Base-by-base conservation (phyloP, 2,113 vertebrate species). In the Pachycephala philippinensis region DNA sequence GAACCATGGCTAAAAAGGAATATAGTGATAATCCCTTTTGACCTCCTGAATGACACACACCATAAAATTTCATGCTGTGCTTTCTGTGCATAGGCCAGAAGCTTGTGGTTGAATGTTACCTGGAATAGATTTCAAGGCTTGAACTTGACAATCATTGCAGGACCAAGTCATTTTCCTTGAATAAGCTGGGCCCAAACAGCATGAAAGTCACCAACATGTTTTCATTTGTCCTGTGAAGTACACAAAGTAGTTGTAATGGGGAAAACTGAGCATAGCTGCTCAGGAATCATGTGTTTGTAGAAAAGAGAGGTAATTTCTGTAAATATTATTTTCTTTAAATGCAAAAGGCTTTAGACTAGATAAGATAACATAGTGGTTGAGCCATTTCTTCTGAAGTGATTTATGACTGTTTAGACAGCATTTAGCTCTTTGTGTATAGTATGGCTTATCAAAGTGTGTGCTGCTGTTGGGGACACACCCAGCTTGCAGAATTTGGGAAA, bases 301-400 rank as follows among this genome's bases (percentile, higher is more conserved):
- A 93, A 27, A 65, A 75, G 42, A 81, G 78, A 75, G 65, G 83
- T 87, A 68, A 75, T 84, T 86, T 30, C 72, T 75, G 52, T 92
- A 95, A 96, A 88, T 90, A 80, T 28, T 95, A 40, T 91, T 96
- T 94, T 80, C 54, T 91, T 94, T 74, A 91, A 88, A 93, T 91
- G 82, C 44, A 52, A n/a, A 83, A 76, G 59, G 45, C 83, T 89
- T 94, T 80, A 85, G 78, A 39, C 54, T 53, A 78, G 79, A 75
- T 84, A 59, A 59, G 93, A 76, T 56, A 76, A 81, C n/a, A n/a
- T 50, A 87, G 35, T 86, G 61, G 24, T 47, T 56, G 54, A 85
- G 54, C 20, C 33, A 27, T 95, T 96, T 74, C 42, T 93, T 77
- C 42, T 66, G 39, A 33, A 74, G 60, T 70, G 72, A 87, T 89